Evolutionary conservation across 2,888 invertebrate species (phyloP).

Genomic region (Orthosia incerta): DNA sequence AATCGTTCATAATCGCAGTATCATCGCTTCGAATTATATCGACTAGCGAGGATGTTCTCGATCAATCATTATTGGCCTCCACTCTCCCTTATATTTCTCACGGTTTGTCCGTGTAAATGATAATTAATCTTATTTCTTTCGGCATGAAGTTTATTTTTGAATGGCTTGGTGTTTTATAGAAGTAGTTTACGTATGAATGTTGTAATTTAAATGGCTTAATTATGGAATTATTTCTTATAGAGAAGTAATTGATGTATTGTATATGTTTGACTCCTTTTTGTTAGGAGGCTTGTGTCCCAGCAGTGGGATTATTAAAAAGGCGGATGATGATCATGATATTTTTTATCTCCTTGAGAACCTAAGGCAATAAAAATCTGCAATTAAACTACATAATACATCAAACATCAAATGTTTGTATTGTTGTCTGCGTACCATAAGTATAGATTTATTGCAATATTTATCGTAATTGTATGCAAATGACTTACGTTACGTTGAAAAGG

Average conservation of each 20-base stretch:
- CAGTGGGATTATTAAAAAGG: no score
- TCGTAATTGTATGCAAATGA: conserved; percentile 43
- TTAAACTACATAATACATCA: no score
- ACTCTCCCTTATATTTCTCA: conserved; percentile 66
- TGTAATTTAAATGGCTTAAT: conserved; percentile 26
- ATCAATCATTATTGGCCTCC: conserved; percentile 76
- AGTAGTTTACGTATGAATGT: conserved; percentile 15
- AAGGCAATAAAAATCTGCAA: no score
- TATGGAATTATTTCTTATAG: background rate
- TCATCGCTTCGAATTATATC: conserved; percentile 61
- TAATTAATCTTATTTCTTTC: conserved; percentile 25
- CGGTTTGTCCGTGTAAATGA: conserved; percentile 48
- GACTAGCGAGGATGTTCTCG: conserved; percentile 76
- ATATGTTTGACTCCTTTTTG: no score
- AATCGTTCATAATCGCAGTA: conserved; percentile 58
- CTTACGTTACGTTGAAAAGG: conserved; percentile 28
- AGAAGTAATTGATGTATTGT: background rate
- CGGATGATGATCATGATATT: no score
- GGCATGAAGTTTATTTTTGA: conserved; percentile 27
- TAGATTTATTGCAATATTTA: conserved; percentile 14
- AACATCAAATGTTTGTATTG: conserved; percentile 7
- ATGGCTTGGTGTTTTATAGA: conserved; percentile 28
- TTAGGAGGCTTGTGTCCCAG: no score
- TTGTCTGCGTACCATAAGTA: background rate
- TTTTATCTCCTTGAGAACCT: no score